Percentiles rank a stretch among this genome's conserved stretches.
Conservation (phyloP, 2,797 vertebrate species). For the Cuniculus paca region DNA sequence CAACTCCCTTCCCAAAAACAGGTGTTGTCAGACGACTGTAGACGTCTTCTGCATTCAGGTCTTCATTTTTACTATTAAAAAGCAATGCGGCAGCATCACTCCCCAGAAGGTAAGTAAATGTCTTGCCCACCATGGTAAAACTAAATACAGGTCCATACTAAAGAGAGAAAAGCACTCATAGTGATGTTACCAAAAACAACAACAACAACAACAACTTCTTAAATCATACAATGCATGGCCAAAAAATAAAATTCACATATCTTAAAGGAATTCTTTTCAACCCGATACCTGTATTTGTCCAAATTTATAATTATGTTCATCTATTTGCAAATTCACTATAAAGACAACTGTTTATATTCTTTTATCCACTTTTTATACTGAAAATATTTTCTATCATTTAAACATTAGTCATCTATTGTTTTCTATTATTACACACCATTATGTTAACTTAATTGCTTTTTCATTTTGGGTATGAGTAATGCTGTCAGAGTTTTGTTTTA, state of each 20-base stretch:
- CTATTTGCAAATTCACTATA: conserved; percentile 28
- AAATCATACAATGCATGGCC: neutral
- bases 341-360: conserved; percentile 11
- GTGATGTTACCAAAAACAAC: neutral
- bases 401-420: neutral
- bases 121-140: conserved; percentile 99
- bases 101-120: conserved; percentile 97
- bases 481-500: neutral
- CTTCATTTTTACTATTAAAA: conserved; percentile 99
- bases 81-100: conserved; percentile 96
- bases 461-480: neutral
- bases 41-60: conserved; percentile 97
- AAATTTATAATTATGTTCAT: conserved; percentile 39
- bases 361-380: conserved; percentile 1
- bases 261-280: conserved; percentile 25
- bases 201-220: neutral
- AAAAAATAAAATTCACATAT: conserved; percentile 13
- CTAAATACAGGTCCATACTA: conserved; percentile 99
- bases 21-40: conserved; percentile 97
- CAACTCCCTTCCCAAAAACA: conserved; percentile 97
- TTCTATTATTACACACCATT: neutral
- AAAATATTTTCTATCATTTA: conserved; percentile 47
- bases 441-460: conserved; percentile 9
- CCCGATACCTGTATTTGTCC: conserved; percentile 6
- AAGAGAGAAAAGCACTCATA: conserved; percentile 1